Conservation (phyloP, 1,140 invertebrate genomes). For the Adoxophyes honmai region DNA sequence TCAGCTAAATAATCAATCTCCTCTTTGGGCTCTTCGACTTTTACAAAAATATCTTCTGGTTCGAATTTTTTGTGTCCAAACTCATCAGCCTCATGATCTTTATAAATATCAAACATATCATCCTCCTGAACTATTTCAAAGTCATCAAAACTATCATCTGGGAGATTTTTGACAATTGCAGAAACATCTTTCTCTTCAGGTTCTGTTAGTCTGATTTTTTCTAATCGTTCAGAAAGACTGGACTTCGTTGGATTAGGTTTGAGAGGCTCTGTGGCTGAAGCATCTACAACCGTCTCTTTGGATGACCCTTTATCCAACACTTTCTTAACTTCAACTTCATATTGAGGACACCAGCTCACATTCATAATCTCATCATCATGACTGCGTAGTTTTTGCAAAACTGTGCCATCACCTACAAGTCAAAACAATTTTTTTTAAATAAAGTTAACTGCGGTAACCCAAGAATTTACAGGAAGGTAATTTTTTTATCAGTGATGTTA, state of each 20-base stretch:
- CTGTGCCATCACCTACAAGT: slow-evolving; percentile 76
- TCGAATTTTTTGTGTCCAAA: slow-evolving; percentile 70
- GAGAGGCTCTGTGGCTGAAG: too few relatives aligned
- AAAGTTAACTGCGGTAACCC: too few relatives aligned
- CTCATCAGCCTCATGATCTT: slow-evolving; percentile 61
- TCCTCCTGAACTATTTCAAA: slow-evolving; percentile 46
- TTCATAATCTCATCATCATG: slow-evolving; percentile 85
- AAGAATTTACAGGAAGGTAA: too few relatives aligned
- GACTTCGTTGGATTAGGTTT: slow-evolving; percentile 30
- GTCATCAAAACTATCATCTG: slow-evolving; percentile 58
- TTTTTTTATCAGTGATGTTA: too few relatives aligned
- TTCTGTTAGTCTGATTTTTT: slow-evolving; percentile 35
- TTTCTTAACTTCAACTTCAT: slow-evolving; percentile 44
- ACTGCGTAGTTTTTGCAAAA: slow-evolving; percentile 82
- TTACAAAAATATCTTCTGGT: slow-evolving; percentile 53
- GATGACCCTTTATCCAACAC: neutral
- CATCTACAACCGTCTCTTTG: too few relatives aligned
- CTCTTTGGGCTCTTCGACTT: slow-evolving; percentile 35
- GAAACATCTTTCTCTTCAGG: slow-evolving; percentile 34
- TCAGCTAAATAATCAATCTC: slow-evolving; percentile 52
- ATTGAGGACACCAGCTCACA: slow-evolving; percentile 85
- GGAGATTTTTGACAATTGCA: slow-evolving; percentile 42
- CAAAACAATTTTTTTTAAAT: too few relatives aligned
- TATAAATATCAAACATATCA: slow-evolving; percentile 70
- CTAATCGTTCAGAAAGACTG: slow-evolving; percentile 35